Conservation (phyloP, 2,797 vertebrate species). For the Sebastes baramenuke region DNA sequence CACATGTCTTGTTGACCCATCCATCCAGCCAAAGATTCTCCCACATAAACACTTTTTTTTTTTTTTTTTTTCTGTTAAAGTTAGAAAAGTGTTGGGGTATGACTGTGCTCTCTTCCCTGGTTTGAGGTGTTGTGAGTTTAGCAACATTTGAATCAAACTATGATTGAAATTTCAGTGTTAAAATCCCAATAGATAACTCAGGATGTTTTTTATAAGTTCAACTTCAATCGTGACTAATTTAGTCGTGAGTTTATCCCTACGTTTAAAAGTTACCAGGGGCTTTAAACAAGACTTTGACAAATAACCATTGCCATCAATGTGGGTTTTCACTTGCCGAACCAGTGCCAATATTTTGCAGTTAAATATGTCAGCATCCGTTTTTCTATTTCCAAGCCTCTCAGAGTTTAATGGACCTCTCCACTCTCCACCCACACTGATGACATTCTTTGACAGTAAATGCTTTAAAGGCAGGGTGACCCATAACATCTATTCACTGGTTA, state of each 20-base stretch:
- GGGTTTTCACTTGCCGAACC: not conserved
- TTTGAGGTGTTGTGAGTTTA: not conserved
- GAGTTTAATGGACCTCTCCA: not conserved
- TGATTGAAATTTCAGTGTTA: not conserved
- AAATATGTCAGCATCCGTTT: not conserved
- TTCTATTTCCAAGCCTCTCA: not conserved
- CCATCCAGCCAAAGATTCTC: no score
- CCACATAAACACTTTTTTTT: no score
- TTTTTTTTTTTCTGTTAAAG: no score
- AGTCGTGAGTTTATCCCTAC: not conserved
- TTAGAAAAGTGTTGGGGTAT: not conserved
- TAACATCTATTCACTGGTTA: not conserved
- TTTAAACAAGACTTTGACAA: not conserved
- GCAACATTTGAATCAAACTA: no score
- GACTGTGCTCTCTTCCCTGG: not conserved
- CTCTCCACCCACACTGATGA: constrained; percentile 13
- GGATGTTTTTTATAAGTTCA: no score
- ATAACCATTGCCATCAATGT: not conserved
- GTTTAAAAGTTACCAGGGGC: not conserved
- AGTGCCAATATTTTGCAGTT: not conserved
- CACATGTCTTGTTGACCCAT: no score
- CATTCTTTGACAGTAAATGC: not conserved
- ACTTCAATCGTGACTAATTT: not conserved
- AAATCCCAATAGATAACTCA: no score
- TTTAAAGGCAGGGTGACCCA: not conserved